A percentile compares a stretch with the other conserved stretches of the same genome.
Evolutionary conservation across 2,113 vertebrate species (phyloP).

Genomic region (Cottus gobio): DNA sequence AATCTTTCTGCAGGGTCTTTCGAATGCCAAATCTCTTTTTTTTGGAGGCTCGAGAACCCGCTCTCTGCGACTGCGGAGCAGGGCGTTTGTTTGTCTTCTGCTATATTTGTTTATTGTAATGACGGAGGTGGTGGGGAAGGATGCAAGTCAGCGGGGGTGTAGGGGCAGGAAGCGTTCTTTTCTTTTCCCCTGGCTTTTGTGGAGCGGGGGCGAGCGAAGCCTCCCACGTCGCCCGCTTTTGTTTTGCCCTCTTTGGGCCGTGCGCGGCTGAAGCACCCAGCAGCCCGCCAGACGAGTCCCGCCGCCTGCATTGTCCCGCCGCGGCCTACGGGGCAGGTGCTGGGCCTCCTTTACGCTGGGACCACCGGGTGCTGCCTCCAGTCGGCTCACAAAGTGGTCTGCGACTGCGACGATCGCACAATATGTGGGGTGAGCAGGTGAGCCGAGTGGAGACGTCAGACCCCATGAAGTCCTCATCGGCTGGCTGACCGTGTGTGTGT

Average conservation of each 20-base stretch:
- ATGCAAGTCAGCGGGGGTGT: slow-evolving; percentile 66
- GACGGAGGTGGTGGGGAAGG: slow-evolving; percentile 65
- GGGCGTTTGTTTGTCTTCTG: slow-evolving; percentile 41
- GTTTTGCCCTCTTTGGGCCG: slow-evolving; percentile 52
- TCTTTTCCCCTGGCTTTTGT: slow-evolving; percentile 72
- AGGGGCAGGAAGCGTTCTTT: slow-evolving; percentile 69
- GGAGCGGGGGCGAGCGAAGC: slow-evolving; percentile 62
- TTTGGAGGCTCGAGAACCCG: slow-evolving; percentile 35
- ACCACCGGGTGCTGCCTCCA: slow-evolving; percentile 46
- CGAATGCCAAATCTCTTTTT: slow-evolving; percentile 40
- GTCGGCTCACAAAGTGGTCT: slow-evolving; percentile 5
- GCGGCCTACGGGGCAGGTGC: slow-evolving; percentile 58
- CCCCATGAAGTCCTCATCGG: slow-evolving; percentile 17
- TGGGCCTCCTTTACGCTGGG: slow-evolving; percentile 22
- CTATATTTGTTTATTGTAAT: slow-evolving; percentile 72
- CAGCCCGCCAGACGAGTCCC: slow-evolving; percentile 52
- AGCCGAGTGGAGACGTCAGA: slow-evolving; percentile 16
- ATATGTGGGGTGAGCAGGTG: not conserved
- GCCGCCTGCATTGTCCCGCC: slow-evolving; percentile 52
- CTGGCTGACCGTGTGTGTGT: not conserved
- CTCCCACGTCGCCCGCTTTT: slow-evolving; percentile 77
- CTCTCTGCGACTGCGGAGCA: slow-evolving; percentile 40
- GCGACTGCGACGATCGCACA: slow-evolving; percentile 8
- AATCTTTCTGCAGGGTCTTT: slow-evolving; percentile 58
- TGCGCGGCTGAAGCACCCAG: slow-evolving; percentile 51